phyloP scores from a whole-genome alignment of 2,113 vertebrate species.

The Mesembrinibis cayennensis region DNA sequence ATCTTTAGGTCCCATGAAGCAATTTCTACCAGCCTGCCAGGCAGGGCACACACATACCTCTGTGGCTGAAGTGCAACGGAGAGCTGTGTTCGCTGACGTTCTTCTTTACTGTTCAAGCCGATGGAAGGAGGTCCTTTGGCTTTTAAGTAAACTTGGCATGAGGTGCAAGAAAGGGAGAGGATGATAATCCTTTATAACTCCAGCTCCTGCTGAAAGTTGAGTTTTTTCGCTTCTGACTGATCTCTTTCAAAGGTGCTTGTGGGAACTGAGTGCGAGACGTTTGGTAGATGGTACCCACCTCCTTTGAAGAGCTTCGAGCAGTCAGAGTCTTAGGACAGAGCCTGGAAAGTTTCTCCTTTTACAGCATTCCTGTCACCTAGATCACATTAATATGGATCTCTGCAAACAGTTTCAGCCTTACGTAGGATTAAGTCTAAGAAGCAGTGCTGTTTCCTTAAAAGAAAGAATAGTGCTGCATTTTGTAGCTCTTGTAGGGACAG shows the following conservation, averaged over 20 bases:
- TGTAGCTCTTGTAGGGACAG: background rate
- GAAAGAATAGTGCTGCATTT: background rate
- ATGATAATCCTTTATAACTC: background rate
- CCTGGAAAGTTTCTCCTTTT: background rate
- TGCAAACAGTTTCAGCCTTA: background rate
- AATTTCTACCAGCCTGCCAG: background rate
- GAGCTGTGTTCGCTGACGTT: accelerated
- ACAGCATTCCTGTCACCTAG: background rate
- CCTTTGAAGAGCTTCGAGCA: background rate
- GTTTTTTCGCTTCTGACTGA: background rate
- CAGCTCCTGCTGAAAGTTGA: background rate
- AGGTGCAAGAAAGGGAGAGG: background rate
- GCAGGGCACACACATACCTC: background rate
- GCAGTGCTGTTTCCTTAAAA: background rate
- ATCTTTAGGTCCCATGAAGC: background rate
- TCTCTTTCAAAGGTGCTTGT: background rate
- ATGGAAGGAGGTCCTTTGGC: background rate
- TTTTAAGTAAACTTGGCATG: background rate
- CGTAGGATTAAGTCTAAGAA: background rate
- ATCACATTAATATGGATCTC: accelerated
- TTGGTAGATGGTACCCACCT: background rate
- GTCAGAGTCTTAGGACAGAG: background rate
- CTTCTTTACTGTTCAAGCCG: background rate
- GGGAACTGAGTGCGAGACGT: background rate
- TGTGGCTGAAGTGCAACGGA: background rate